These are phyloP conservation scores for Gallinago stenura DNA, from an alignment of 2,797 vertebrate species.

Conservation along the genomic window DNA sequence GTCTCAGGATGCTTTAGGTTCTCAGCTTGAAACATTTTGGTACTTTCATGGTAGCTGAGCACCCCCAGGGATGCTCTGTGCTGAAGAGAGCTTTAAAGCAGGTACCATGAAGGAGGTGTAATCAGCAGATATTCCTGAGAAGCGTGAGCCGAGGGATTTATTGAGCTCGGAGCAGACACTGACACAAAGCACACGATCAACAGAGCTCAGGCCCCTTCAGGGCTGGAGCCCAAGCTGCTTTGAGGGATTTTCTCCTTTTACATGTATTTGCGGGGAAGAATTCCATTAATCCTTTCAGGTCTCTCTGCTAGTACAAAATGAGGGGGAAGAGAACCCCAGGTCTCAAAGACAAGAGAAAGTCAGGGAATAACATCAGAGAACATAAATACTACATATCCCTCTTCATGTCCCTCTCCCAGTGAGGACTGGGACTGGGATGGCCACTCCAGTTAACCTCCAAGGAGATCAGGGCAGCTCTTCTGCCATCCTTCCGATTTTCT, in stretches of 20 bases:
- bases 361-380: background rate
- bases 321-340: background rate
- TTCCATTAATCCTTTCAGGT: background rate
- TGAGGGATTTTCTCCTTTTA: background rate
- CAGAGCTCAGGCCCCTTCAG: background rate
- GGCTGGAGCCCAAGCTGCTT: background rate
- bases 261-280: background rate
- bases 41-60: background rate
- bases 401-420: no score
- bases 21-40: background rate
- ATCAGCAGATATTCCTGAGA: background rate
- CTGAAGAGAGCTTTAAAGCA: background rate
- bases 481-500: background rate
- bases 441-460: background rate
- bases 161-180: background rate
- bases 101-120: accelerated
- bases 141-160: background rate
- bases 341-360: background rate
- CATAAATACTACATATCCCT: accelerated
- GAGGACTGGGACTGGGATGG: background rate
- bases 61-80: accelerated
- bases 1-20: accelerated
- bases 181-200: background rate
- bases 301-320: background rate
- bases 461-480: background rate